A percentile compares a stretch with the other conserved stretches of the same genome.
phyloP scores from a whole-genome alignment of 2,888 invertebrate genomes.

The Schrankia costaestrigalis region DNA sequence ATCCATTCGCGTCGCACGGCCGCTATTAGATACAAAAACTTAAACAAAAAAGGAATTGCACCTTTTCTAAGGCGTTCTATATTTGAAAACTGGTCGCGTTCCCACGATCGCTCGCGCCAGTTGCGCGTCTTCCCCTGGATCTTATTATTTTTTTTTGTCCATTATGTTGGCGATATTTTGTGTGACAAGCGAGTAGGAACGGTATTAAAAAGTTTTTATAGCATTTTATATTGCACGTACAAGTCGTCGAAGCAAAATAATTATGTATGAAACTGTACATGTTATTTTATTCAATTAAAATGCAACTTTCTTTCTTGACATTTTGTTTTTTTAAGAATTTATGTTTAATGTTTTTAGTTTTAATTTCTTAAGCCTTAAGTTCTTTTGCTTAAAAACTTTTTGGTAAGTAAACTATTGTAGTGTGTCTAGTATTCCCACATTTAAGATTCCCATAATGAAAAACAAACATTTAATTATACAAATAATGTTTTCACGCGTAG shows the following conservation, averaged over 20 bases:
- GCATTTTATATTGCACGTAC: conserved; percentile 2
- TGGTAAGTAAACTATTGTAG: not conserved
- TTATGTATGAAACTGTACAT: not conserved
- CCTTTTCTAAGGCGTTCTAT: conserved; percentile 78
- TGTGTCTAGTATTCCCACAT: not conserved
- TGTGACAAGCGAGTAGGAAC: conserved; percentile 55
- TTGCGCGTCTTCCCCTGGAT: conserved; percentile 70
- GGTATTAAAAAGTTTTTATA: conserved; percentile 35
- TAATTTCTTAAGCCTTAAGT: not conserved
- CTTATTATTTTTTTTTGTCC: conserved; percentile 58
- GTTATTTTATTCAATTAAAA: not conserved
- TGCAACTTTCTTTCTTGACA: no score
- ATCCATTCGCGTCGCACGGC: conserved; percentile 55
- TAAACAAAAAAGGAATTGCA: conserved; percentile 72
- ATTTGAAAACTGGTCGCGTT: conserved; percentile 75
- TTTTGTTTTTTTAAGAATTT: not conserved
- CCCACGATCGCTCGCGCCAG: conserved; percentile 80
- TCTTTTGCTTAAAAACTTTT: not conserved
- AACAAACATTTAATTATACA: conserved; percentile 45
- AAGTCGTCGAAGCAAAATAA: conserved; percentile 1
- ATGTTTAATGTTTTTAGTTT: not conserved
- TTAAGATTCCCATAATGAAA: conserved; percentile 28
- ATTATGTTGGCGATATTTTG: conserved; percentile 57
- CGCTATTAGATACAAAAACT: conserved; percentile 67
- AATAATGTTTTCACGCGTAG: conserved; percentile 58